Evolutionary conservation across 2,888 invertebrate genomes (phyloP).

Genomic region (Chydorus sphaericus): DNA sequence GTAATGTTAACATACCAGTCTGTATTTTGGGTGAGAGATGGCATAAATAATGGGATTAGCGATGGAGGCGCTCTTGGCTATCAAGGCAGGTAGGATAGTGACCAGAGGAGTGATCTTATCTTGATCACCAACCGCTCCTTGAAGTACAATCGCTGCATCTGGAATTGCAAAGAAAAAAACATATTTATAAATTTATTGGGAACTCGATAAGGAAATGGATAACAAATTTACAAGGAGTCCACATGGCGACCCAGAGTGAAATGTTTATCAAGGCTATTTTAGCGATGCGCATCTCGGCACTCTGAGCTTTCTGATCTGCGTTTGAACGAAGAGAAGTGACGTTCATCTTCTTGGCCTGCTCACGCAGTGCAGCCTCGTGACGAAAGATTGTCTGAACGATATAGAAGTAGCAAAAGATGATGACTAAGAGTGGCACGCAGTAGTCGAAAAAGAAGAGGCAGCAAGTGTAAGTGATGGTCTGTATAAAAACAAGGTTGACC

Average conservation of each 20-base stretch:
- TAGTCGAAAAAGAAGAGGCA: conserved; percentile 33
- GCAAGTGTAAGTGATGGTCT: background rate
- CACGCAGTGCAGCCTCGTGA: conserved; percentile 73
- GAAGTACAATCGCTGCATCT: conserved; percentile 21
- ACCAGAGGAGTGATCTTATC: conserved; percentile 23
- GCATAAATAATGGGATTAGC: conserved; percentile 27
- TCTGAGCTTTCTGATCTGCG: conserved; percentile 45
- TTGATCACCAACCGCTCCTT: conserved; percentile 2
- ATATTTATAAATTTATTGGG: too few relatives aligned
- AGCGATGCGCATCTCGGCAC: conserved; percentile 73
- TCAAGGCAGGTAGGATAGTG: conserved; percentile 29
- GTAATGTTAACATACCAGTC: background rate
- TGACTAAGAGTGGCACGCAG: conserved; percentile 36
- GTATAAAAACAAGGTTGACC: too few relatives aligned
- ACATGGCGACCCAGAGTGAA: conserved; percentile 30
- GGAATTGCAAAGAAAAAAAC: too few relatives aligned
- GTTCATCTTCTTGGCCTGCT: conserved; percentile 88
- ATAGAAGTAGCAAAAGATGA: conserved; percentile 44
- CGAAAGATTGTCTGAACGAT: conserved; percentile 60
- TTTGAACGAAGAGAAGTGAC: conserved; percentile 73
- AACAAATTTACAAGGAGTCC: too few relatives aligned
- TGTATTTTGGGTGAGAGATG: conserved; percentile 17
- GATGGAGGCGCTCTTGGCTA: conserved; percentile 32
- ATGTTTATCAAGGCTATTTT: conserved; percentile 39
- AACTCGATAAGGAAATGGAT: too few relatives aligned